Conservation (phyloP, 2,113 vertebrate species). For the Chaenocephalus aceratus region DNA sequence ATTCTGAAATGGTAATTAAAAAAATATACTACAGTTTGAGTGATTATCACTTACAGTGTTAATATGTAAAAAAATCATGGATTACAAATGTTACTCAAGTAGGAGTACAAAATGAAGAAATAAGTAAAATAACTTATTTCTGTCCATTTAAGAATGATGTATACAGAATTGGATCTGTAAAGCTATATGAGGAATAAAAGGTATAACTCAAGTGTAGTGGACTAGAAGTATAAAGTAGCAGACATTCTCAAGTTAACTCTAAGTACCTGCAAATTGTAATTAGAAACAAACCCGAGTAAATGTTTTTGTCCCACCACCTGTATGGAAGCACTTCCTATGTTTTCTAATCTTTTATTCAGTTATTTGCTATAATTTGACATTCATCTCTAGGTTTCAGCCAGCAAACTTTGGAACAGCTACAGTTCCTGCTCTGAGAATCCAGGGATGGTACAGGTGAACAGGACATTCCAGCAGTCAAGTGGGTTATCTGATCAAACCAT, state of each 20-base stretch:
- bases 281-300: not conserved
- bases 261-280: not conserved
- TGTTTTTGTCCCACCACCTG: not conserved
- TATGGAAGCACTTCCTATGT: not conserved
- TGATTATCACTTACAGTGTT: too few species aligned
- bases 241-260: not conserved
- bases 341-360: not conserved
- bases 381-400: not conserved
- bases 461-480: not conserved
- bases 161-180: too few species aligned
- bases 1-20: too few species aligned
- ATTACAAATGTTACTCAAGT: too few species aligned
- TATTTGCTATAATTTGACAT: not conserved
- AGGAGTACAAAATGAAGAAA: too few species aligned
- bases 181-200: too few species aligned
- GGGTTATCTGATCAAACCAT: not conserved
- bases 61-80: too few species aligned
- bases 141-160: too few species aligned
- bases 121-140: too few species aligned
- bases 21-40: too few species aligned
- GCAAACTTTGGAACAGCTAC: not conserved
- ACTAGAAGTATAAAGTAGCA: not conserved
- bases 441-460: not conserved
- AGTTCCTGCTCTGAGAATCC: not conserved
- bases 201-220: not conserved